These are phyloP conservation scores for Gymnorhina tibicen DNA, from an alignment of 2,113 vertebrate species.

Conservation along the genomic window DNA sequence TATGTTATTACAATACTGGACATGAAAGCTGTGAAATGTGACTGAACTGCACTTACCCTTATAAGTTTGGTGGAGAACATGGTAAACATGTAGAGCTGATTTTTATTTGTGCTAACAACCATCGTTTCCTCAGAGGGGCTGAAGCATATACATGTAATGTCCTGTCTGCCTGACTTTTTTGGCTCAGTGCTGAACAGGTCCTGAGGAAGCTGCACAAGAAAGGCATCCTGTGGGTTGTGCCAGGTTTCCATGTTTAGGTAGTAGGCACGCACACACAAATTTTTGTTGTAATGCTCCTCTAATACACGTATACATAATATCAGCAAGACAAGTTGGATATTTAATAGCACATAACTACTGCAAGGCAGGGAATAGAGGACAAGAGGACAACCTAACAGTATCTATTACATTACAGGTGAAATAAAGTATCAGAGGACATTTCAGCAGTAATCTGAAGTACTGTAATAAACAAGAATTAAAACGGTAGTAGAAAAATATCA, in stretches of 20 bases:
- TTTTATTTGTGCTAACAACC: conserved; percentile 79
- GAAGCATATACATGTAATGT: conserved; percentile 82
- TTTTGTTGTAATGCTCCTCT: neutral
- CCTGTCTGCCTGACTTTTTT: conserved; percentile 73
- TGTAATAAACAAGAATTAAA: neutral
- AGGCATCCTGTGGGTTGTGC: neutral
- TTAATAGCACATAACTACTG: neutral
- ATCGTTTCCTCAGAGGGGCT: conserved; percentile 89
- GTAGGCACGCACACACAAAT: neutral
- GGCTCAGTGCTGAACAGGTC: conserved; percentile 73
- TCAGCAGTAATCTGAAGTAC: neutral
- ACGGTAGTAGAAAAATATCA: neutral
- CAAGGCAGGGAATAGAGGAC: neutral
- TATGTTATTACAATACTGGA: neutral
- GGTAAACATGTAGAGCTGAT: conserved; percentile 83
- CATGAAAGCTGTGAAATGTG: neutral
- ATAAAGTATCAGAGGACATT: neutral
- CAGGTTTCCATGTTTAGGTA: neutral
- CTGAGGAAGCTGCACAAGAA: conserved; percentile 79
- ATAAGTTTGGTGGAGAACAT: conserved; percentile 75
- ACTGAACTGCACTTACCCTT: conserved; percentile 59
- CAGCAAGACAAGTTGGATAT: neutral
- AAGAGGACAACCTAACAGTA: neutral
- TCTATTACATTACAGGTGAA: neutral
- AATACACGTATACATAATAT: neutral